Evolutionary conservation across 2,113 vertebrate genomes (phyloP), one percentile per base, ranked within the genome.

Genomic region (Psettodes erumei): DNA sequence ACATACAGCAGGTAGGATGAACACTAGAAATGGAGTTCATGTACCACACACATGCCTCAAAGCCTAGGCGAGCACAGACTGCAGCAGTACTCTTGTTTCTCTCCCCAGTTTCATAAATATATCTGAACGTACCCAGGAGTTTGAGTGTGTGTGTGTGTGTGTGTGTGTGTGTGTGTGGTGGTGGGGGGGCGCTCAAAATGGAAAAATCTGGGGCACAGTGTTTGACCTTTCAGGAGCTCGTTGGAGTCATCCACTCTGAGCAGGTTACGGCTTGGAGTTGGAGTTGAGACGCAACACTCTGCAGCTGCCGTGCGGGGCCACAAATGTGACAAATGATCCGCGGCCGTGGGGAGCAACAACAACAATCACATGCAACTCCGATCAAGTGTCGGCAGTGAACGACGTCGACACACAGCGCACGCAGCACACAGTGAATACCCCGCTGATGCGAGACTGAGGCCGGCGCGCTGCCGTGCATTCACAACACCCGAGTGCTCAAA

Each of bases 151-250:
- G n/a, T n/a, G n/a, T n/a, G n/a, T n/a, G n/a, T n/a, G n/a, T n/a
- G n/a, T n/a, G n/a, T n/a, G n/a, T n/a, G n/a, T n/a, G n/a, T n/a
- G n/a, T n/a, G n/a, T n/a, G n/a, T n/a, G n/a, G n/a, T n/a, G n/a
- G n/a, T n/a, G 51, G 61, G 54, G 77, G 43, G 28, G 55, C 47
- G 56, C 75, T 88, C 80, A 74, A 81, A 81, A 86, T 87, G 79
- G 67, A 88, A 87, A 77, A 53, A 73, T 47, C 65, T n/a, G 75
- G 75, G 60, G n/a, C 75, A 23, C 74, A 32, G n/a, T 0, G 25
- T 38, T 55, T 81, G 88, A 89, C 86, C 80, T 89, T 80, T 91
- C 45, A 47, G 32, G n/a, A 77, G 76, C 82, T 81, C 62, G 33
- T 55, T 15, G 61, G 73, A 83, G 71, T 35, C 83, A 38, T 64